phyloP scores from a whole-genome alignment of 1,140 invertebrate species.

The Galendromus occidentalis region DNA sequence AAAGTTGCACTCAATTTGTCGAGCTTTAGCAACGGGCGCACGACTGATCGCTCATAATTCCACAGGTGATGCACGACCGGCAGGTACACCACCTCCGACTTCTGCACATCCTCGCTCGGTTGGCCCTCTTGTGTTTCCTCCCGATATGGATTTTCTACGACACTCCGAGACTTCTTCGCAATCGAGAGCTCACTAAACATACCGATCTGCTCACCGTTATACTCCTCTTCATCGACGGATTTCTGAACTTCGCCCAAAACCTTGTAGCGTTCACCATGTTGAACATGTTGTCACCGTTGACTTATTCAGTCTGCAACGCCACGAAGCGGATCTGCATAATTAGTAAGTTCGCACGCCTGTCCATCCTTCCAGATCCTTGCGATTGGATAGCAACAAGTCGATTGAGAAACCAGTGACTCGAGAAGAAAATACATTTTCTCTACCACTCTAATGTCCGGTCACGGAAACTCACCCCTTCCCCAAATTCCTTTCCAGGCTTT shows the following conservation, averaged over 20 bases:
- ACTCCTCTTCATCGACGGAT: constrained; percentile 57
- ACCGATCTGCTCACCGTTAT: constrained; percentile 15
- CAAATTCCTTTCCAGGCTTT: constrained; percentile 25
- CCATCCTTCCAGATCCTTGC: too few species aligned
- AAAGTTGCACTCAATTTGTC: too few species aligned
- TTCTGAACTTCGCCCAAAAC: constrained; percentile 83
- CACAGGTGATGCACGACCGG: constrained; percentile 60
- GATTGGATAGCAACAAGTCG: too few species aligned
- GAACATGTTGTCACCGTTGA: constrained; percentile 60
- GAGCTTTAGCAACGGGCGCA: too few species aligned
- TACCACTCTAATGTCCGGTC: too few species aligned
- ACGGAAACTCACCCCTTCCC: too few species aligned
- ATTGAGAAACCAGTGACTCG: too few species aligned
- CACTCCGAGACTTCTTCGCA: constrained; percentile 22
- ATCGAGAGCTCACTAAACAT: constrained; percentile 19
- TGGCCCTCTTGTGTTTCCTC: constrained; percentile 61
- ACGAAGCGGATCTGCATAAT: constrained; percentile 91
- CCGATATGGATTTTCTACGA: constrained; percentile 67
- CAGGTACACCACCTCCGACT: constrained; percentile 65
- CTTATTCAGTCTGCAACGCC: constrained; percentile 83
- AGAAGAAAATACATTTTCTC: too few species aligned
- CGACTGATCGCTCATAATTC: too few species aligned
- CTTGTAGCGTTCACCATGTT: constrained; percentile 82
- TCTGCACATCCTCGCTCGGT: constrained; percentile 54
- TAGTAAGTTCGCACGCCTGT: too few species aligned